Evolutionary conservation across 64 coral and sea anemone genomes (phyloP).

Genomic region (Porites australiensis): DNA sequence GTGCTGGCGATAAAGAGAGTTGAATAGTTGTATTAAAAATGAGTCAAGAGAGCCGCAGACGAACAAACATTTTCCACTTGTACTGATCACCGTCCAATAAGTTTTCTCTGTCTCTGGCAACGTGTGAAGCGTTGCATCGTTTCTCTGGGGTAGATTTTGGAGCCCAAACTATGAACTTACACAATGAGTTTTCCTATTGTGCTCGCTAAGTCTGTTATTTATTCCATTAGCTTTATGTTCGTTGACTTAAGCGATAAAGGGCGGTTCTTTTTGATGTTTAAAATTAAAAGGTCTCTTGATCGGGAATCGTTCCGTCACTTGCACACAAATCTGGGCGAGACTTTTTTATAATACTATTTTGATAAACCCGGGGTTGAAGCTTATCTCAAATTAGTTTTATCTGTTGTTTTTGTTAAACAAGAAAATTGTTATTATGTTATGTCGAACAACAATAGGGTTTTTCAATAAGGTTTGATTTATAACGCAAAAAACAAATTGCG

Average conservation of each 20-base stretch:
- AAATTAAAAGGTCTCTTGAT: slow-evolving; percentile 29
- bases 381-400: slow-evolving; percentile 5
- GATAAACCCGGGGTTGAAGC: slow-evolving; percentile 6
- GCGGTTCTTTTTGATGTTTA: slow-evolving; percentile 41
- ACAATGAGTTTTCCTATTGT: background rate
- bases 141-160: background rate
- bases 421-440: background rate
- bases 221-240: slow-evolving; percentile 21
- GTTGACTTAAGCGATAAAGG: slow-evolving; percentile 7
- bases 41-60: background rate
- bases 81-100: background rate
- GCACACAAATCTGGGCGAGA: background rate
- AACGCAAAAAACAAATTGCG: no score
- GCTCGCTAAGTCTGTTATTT: slow-evolving; percentile 11
- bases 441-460: no score
- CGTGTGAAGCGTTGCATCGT: background rate
- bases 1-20: background rate
- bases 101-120: background rate
- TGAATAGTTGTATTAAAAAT: background rate
- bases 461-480: no score
- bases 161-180: background rate
- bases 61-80: slow-evolving; percentile 5
- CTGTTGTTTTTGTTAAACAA: slow-evolving; percentile 10
- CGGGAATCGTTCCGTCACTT: background rate
- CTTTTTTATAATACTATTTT: slow-evolving; percentile 3